Percentiles rank a stretch among this genome's conserved stretches.
Conservation (phyloP, 2,888 invertebrate genomes). For the Pelosia muscerda region DNA sequence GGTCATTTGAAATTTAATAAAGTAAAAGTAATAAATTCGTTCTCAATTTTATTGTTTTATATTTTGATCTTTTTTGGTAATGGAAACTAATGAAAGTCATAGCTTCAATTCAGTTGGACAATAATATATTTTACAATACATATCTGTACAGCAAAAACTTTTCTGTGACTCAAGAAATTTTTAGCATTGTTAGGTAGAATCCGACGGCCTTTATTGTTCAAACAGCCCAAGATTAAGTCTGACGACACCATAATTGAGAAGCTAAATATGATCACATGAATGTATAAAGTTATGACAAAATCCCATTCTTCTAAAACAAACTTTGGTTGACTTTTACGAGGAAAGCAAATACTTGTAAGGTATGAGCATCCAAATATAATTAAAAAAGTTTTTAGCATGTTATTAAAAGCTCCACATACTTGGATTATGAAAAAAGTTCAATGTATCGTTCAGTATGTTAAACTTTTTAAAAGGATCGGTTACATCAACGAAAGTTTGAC, state of each 20-base stretch:
- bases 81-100: no score
- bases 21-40: no score
- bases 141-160: no score
- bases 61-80: no score
- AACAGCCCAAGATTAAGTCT: not conserved
- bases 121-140: no score
- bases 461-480: slow-evolving; percentile 50
- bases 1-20: no score
- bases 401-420: slow-evolving; percentile 51
- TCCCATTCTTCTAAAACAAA: slow-evolving; percentile 1
- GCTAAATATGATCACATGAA: not conserved
- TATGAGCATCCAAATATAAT: slow-evolving; percentile 40
- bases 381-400: slow-evolving; percentile 46
- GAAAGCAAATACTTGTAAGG: not conserved
- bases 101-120: no score
- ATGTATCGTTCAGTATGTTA: slow-evolving; percentile 43
- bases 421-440: slow-evolving; percentile 53
- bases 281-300: slow-evolving; percentile 1
- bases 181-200: not conserved
- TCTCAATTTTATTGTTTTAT: no score
- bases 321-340: not conserved
- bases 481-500: slow-evolving; percentile 43
- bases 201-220: not conserved
- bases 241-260: not conserved
- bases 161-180: no score